Evolutionary conservation across 1,140 invertebrate species (phyloP).

Genomic region (Drosophila oshimai): DNA sequence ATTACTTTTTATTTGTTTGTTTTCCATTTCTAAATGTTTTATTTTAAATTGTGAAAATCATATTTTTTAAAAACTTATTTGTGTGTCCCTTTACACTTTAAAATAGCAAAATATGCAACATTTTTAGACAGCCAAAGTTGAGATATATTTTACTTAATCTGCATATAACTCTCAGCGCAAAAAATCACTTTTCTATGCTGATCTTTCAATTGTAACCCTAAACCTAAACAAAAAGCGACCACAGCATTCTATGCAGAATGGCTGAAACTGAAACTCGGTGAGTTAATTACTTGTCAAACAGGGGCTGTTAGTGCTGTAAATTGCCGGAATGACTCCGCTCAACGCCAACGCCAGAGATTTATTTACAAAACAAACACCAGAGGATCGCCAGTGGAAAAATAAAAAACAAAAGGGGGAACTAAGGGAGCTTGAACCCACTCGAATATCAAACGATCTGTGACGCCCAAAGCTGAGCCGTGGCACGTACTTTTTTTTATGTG

Average conservation of each 20-base stretch:
- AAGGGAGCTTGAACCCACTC: conserved; percentile 18
- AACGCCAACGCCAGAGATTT: conserved; percentile 51
- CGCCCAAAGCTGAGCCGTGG: conserved; percentile 51
- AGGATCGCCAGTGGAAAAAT: conserved; percentile 14
- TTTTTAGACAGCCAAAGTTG: no score
- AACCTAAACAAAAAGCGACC: not conserved
- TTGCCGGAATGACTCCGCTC: conserved; percentile 61
- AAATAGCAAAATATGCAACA: no score
- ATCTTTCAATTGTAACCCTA: conserved; percentile 7
- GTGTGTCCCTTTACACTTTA: no score
- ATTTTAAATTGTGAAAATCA: no score
- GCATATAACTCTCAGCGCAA: no score
- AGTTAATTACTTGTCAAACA: conserved; percentile 79
- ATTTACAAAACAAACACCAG: conserved; percentile 71
- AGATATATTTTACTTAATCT: no score
- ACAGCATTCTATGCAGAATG: conserved; percentile 7
- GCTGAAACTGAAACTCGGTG: conserved; percentile 23
- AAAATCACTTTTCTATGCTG: not conserved
- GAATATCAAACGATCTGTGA: conserved; percentile 77
- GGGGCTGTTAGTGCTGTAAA: conserved; percentile 66
- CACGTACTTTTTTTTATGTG: conserved; percentile 59
- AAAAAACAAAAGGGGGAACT: not conserved
- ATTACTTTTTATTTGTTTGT: no score
- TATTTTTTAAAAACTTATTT: no score
- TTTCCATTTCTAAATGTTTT: no score